Percentiles rank a stretch among this genome's conserved stretches.
Evolutionary conservation across 2,888 invertebrate genomes (phyloP).

Genomic region (Frankliniella intonsa): DNA sequence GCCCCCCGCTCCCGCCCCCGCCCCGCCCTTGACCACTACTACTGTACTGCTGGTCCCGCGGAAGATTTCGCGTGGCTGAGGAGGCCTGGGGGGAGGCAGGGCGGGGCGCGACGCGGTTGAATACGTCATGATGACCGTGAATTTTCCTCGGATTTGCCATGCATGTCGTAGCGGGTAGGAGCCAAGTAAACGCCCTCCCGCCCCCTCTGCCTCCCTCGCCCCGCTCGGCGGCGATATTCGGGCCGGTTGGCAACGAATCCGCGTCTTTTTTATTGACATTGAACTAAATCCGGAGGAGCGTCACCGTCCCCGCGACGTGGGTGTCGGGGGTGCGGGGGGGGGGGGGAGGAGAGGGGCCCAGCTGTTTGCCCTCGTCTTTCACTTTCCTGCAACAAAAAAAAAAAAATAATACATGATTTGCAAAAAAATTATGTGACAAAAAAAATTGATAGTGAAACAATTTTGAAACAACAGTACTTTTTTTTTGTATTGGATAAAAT

Average conservation of each 20-base stretch:
- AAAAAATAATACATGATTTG: too few relatives aligned
- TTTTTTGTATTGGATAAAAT: too few relatives aligned
- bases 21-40: too few relatives aligned
- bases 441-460: too few relatives aligned
- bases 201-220: not conserved
- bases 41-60: too few relatives aligned
- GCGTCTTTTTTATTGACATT: not conserved
- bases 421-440: too few relatives aligned
- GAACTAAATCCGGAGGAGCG: constrained; percentile 7
- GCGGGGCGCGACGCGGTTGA: not conserved
- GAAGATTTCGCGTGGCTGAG: not conserved
- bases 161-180: not conserved
- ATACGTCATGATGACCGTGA: not conserved
- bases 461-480: too few relatives aligned
- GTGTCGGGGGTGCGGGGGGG: not conserved
- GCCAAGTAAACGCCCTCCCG: not conserved
- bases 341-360: not conserved
- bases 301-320: not conserved
- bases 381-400: too few relatives aligned
- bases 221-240: constrained; percentile 8
- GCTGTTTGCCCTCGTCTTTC: not conserved
- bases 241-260: not conserved
- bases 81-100: not conserved
- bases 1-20: too few relatives aligned
- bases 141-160: not conserved